phyloP scores from a whole-genome alignment of 2,113 vertebrate genomes.

The Chaetura pelagica region DNA sequence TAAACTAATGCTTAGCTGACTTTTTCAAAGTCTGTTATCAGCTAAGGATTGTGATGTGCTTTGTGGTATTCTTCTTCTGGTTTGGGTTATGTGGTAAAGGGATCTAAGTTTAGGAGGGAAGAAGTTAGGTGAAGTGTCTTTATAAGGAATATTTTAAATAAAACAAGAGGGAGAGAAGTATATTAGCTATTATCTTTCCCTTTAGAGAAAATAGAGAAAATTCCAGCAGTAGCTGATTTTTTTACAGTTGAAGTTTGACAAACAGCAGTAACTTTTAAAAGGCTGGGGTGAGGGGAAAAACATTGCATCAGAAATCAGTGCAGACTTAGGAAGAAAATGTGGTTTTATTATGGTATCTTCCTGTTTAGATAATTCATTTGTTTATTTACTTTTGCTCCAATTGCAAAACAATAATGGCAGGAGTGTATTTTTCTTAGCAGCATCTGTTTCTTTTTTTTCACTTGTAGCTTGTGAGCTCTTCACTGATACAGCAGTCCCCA shows the following conservation, averaged over 20 bases:
- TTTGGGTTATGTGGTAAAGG: neutral
- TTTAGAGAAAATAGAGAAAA: neutral
- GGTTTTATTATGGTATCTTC: neutral
- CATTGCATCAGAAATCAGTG: neutral
- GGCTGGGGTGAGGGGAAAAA: neutral
- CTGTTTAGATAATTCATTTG: neutral
- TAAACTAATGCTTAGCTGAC: neutral
- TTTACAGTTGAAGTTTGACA: neutral
- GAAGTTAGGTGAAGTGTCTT: neutral
- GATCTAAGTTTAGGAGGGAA: neutral
- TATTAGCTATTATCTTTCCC: neutral
- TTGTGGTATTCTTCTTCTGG: neutral
- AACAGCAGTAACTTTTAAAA: neutral
- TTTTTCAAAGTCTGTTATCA: neutral
- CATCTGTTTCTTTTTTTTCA: neutral
- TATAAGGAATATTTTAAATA: neutral
- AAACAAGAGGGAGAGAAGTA: neutral
- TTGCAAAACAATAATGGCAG: neutral
- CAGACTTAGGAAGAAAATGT: neutral
- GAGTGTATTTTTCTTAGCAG: neutral
- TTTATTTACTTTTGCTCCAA: neutral
- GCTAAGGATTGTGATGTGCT: neutral
- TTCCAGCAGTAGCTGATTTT: neutral
- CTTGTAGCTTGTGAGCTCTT: neutral
- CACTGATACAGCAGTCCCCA: neutral